Conservation (phyloP, 2,888 invertebrate genomes). For the Zele albiditarsus region DNA sequence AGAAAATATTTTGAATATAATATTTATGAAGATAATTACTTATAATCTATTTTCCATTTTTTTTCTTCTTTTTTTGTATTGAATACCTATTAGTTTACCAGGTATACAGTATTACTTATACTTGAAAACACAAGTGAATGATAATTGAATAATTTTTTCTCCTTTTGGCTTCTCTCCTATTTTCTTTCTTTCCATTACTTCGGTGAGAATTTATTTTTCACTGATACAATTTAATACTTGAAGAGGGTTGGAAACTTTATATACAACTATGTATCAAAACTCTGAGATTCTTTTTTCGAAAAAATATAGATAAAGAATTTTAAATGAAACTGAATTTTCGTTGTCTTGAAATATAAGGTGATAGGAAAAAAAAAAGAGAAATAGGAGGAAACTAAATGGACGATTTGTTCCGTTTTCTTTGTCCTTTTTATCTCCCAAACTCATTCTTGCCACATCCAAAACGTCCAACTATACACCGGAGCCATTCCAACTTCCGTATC, state of each 20-base stretch:
- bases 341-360: not conserved
- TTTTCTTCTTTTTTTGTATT: too few relatives aligned
- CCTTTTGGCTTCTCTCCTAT: too few relatives aligned
- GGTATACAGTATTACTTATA: too few relatives aligned
- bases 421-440: not conserved
- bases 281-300: not conserved
- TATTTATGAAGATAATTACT: too few relatives aligned
- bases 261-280: not conserved
- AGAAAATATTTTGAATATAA: too few relatives aligned
- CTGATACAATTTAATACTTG: too few relatives aligned
- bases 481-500: not conserved
- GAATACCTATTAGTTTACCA: too few relatives aligned
- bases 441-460: not conserved
- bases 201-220: too few relatives aligned
- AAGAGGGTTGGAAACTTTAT: not conserved
- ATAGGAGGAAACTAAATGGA: not conserved
- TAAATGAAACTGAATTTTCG: constrained; percentile 23
- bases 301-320: constrained; percentile 12
- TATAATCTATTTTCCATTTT: too few relatives aligned
- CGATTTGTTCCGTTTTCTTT: constrained; percentile 8
- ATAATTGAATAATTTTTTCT: too few relatives aligned
- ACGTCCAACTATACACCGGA: not conserved
- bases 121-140: too few relatives aligned
- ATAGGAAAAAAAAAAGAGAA: not conserved
- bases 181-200: too few relatives aligned